Evolutionary conservation across 2,888 invertebrate genomes (phyloP).

Genomic region (Lasius platythorax): DNA sequence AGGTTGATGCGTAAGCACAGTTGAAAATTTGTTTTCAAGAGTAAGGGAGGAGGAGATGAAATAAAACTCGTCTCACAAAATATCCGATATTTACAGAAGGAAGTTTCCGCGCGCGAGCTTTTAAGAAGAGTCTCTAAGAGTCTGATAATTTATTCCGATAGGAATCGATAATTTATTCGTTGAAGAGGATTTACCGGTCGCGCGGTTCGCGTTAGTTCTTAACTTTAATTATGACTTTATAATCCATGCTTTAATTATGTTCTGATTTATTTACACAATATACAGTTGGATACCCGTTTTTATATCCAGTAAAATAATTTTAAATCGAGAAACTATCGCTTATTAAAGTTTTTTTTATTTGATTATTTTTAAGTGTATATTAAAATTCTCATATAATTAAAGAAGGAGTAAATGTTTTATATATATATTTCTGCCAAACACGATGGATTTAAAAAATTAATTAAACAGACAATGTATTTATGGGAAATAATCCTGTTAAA

Average conservation of each 20-base stretch:
- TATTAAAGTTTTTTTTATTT: slow-evolving; percentile 11
- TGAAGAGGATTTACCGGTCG: slow-evolving; percentile 15
- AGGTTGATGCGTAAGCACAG: slow-evolving; percentile 49
- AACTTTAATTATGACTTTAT: slow-evolving; percentile 22
- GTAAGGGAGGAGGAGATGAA: neutral
- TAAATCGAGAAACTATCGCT: neutral
- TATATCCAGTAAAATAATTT: slow-evolving; percentile 19
- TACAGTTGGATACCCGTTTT: neutral
- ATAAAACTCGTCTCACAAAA: slow-evolving; percentile 39
- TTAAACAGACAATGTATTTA: neutral
- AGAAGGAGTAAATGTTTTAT: neutral
- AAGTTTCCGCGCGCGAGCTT: slow-evolving; percentile 38
- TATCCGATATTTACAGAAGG: slow-evolving; percentile 44
- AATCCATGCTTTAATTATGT: slow-evolving; percentile 30
- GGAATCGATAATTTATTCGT: slow-evolving; percentile 50
- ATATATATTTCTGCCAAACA: neutral
- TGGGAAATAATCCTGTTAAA: neutral
- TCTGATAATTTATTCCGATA: slow-evolving; percentile 52
- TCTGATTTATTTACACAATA: slow-evolving; percentile 13
- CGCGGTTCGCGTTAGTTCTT: slow-evolving; percentile 17
- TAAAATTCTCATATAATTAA: neutral
- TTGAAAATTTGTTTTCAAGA: slow-evolving; percentile 47
- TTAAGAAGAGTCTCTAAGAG: slow-evolving; percentile 38
- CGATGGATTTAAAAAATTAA: neutral
- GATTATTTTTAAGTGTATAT: neutral